These are phyloP conservation scores for Selene dorsalis DNA, from an alignment of 2,797 vertebrate species.

Conservation along the genomic window DNA sequence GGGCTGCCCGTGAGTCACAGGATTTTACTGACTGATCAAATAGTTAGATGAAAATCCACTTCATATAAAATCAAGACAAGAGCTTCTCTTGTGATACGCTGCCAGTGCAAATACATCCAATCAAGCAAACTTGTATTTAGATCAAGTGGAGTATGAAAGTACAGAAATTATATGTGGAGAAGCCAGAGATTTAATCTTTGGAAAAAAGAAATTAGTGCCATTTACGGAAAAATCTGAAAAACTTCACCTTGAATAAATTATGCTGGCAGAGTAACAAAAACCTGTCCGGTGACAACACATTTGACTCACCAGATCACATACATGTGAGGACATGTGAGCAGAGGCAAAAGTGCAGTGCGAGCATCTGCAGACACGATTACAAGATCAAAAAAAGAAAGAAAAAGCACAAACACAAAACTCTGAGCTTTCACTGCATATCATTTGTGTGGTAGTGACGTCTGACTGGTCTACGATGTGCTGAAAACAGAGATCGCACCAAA, in stretches of 20 bases:
- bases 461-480: conserved; percentile 47
- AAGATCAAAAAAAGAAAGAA: conserved; percentile 27
- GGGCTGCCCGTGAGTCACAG: conserved; percentile 32
- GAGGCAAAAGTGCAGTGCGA: not conserved
- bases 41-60: conserved; percentile 39
- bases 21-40: conserved; percentile 59
- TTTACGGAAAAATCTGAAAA: conserved; percentile 15
- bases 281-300: not conserved
- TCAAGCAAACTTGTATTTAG: conserved; percentile 44
- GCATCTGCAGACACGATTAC: conserved; percentile 3
- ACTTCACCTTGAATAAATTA: not conserved
- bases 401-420: conserved; percentile 1
- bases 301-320: not conserved
- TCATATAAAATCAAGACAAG: conserved; percentile 16
- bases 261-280: not conserved
- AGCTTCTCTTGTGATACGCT: conserved; percentile 22
- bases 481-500: conserved; percentile 71
- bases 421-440: conserved; percentile 4
- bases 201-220: conserved; percentile 30
- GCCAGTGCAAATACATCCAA: conserved; percentile 17
- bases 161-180: conserved; percentile 27
- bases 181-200: conserved; percentile 27
- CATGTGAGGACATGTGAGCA: not conserved
- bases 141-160: conserved; percentile 33
- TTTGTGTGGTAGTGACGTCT: conserved; percentile 28